These are phyloP conservation scores for Charina bottae DNA, from an alignment of 2,113 vertebrate genomes.

Conservation along the genomic window DNA sequence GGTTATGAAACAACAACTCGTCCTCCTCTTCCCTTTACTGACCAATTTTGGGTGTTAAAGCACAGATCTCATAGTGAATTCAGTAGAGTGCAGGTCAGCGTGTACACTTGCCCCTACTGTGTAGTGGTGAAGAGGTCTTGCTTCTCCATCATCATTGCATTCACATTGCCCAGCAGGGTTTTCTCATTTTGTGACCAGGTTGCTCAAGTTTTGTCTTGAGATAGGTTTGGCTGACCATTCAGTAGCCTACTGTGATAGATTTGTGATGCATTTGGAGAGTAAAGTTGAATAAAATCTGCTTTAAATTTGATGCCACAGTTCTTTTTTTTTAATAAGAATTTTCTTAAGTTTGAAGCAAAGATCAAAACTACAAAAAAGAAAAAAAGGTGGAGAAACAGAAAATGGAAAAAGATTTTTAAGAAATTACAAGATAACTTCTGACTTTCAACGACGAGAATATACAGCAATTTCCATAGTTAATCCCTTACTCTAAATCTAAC, in stretches of 20 bases:
- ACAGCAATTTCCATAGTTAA: too few relatives aligned
- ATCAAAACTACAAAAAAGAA: too few relatives aligned
- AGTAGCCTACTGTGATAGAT: not conserved
- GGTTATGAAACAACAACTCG: not conserved
- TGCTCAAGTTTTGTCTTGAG: not conserved
- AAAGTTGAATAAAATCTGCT: not conserved
- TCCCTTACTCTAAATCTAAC: too few relatives aligned
- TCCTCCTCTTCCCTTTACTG: not conserved
- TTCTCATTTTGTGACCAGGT: not conserved
- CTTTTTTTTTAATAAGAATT: too few relatives aligned
- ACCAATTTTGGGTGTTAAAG: not conserved
- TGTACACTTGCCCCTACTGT: not conserved
- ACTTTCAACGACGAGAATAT: too few relatives aligned
- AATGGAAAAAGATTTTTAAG: too few relatives aligned
- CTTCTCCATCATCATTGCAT: not conserved
- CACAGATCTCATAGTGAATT: not conserved
- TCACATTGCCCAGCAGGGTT: not conserved
- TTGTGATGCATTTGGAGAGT: not conserved
- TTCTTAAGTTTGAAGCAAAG: too few relatives aligned
- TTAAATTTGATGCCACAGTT: not conserved
- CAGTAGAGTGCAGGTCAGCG: not conserved
- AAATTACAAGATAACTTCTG: too few relatives aligned
- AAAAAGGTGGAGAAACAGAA: too few relatives aligned
- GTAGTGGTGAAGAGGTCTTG: not conserved
- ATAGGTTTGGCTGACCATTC: not conserved